Percentiles rank a stretch among this genome's conserved stretches.
Conservation (phyloP, 2,888 invertebrate genomes). For the Caenorhabditis panamensis region DNA sequence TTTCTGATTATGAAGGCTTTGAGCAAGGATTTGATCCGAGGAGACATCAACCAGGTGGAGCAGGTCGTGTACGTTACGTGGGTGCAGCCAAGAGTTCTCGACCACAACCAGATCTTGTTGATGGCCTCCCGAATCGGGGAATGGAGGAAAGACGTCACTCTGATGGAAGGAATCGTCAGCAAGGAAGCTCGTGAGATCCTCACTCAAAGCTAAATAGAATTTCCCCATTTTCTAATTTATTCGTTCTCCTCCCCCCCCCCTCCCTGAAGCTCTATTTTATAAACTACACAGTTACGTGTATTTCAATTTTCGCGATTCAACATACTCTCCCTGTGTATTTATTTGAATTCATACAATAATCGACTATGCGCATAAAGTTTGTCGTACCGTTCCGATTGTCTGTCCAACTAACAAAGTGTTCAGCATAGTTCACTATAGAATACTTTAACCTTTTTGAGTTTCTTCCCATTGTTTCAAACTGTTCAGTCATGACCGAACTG, state of each 20-base stretch:
- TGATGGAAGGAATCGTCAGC: slow-evolving; percentile 87
- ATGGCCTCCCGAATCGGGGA: slow-evolving; percentile 87
- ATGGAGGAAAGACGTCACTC: slow-evolving; percentile 88
- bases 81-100: slow-evolving; percentile 90
- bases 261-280: slow-evolving; percentile 10
- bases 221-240: slow-evolving; percentile 27
- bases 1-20: slow-evolving; percentile 97
- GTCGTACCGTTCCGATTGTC: slow-evolving; percentile 1
- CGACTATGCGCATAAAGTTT: slow-evolving; percentile 27
- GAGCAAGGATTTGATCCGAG: slow-evolving; percentile 93
- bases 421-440: slow-evolving; percentile 18
- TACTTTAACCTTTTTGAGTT: slow-evolving; percentile 12
- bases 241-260: slow-evolving; percentile 13
- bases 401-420: slow-evolving; percentile 34
- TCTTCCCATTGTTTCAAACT: not conserved
- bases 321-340: slow-evolving; percentile 47
- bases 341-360: slow-evolving; percentile 50
- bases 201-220: slow-evolving; percentile 82
- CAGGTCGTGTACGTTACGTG: slow-evolving; percentile 88
- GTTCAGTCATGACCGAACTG: slow-evolving; percentile 32
- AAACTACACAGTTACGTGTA: slow-evolving; percentile 47
- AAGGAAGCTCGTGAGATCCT: slow-evolving; percentile 88
- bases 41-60: slow-evolving; percentile 84
- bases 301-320: slow-evolving; percentile 35
- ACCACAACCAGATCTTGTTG: slow-evolving; percentile 85